phyloP scores from a whole-genome alignment of 2,888 invertebrate species.

The Orthosia incerta region DNA sequence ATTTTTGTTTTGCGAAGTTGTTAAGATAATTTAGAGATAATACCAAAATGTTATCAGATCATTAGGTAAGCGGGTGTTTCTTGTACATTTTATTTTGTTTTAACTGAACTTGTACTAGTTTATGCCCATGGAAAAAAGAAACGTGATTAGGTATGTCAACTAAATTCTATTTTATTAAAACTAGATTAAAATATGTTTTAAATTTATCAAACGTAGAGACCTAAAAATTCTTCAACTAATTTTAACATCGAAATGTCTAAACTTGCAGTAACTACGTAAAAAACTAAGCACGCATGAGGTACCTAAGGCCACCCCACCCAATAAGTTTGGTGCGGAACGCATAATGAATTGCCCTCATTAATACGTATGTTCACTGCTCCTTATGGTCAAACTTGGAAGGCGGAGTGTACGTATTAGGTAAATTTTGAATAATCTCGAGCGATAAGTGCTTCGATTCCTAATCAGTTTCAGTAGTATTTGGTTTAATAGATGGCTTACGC shows the following conservation, averaged over 20 bases:
- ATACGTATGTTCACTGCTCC: conserved; percentile 40
- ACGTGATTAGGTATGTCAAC: too few species aligned
- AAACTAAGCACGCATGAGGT: conserved; percentile 32
- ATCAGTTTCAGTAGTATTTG: conserved; percentile 38
- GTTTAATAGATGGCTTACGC: conserved; percentile 31
- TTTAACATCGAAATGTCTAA: neutral
- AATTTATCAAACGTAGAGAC: too few species aligned
- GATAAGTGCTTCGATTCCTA: conserved; percentile 29
- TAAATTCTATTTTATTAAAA: too few species aligned
- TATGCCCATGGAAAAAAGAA: too few species aligned
- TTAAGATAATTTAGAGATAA: too few species aligned
- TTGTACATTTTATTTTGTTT: too few species aligned
- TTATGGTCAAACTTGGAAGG: conserved; percentile 59
- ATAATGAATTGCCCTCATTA: conserved; percentile 64
- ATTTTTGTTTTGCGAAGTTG: neutral
- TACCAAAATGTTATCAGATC: too few species aligned
- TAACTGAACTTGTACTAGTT: too few species aligned
- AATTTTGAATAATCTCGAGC: conserved; percentile 57
- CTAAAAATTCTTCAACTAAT: neutral
- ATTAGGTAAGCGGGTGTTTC: too few species aligned
- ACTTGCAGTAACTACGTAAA: conserved; percentile 13
- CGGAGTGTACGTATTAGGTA: conserved; percentile 47
- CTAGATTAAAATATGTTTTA: too few species aligned
- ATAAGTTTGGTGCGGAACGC: conserved; percentile 53
- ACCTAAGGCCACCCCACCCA: conserved; percentile 52